A percentile compares a stretch with the other conserved stretches of the same genome.
phyloP scores from a whole-genome alignment of 2,113 vertebrate species.

The Tinamus guttatus region DNA sequence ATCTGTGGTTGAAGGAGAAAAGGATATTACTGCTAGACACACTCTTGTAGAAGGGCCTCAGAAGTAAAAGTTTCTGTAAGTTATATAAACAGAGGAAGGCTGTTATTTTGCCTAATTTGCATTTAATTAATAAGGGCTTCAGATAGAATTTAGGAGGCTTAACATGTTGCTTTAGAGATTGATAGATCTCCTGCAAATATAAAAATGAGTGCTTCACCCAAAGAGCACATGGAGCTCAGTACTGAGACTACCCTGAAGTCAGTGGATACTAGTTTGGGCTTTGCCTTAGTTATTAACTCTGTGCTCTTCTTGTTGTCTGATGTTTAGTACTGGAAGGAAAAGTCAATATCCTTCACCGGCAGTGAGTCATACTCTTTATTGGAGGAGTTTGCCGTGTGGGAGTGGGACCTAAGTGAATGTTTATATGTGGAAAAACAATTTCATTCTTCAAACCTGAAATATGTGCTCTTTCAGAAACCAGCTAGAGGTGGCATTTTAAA shows the following conservation, averaged over 20 bases:
- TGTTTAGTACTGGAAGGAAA: conserved; percentile 26
- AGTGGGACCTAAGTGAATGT: conserved; percentile 36
- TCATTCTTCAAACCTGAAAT: conserved; percentile 54
- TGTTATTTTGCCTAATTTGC: not conserved
- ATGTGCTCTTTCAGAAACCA: conserved; percentile 26
- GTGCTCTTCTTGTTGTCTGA: not conserved
- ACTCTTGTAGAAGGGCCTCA: not conserved
- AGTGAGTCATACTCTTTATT: conserved; percentile 29
- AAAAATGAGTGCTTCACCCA: not conserved
- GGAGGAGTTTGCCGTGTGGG: conserved; percentile 21
- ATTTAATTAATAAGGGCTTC: not conserved
- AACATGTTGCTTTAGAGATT: not conserved
- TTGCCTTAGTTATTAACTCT: conserved; percentile 27
- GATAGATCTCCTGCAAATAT: not conserved
- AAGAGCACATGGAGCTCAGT: not conserved
- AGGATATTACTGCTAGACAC: not conserved
- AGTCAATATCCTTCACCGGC: conserved; percentile 36
- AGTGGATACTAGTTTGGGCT: not conserved
- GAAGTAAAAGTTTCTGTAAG: not conserved
- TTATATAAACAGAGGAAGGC: not conserved
- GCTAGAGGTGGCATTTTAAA: conserved; percentile 35
- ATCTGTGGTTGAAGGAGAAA: not conserved
- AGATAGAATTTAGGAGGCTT: not conserved
- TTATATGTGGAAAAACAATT: conserved; percentile 54
- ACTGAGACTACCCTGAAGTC: not conserved